Evolutionary conservation across 2,797 vertebrate genomes (phyloP), one percentile per base, ranked within the genome.

Genomic region (Pempheris klunzingeri): DNA sequence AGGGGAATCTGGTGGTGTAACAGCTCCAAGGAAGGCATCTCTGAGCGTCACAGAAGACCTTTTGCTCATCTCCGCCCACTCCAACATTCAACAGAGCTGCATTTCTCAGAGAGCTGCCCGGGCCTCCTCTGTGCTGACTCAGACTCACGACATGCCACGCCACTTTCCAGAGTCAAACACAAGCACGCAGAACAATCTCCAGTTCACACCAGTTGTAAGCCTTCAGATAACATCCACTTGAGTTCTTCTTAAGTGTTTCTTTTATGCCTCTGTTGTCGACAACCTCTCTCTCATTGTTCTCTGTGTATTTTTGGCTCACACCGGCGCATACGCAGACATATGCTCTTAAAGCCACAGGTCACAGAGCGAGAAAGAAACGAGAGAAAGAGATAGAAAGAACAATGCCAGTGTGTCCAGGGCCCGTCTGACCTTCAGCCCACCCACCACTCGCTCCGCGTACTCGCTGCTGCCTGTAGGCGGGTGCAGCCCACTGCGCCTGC

Each of bases 391-490:
- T 20, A 66, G 54, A 67, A 46, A 81, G 68, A 87, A 87, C 75
- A 83, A 84, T 75, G 63, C 41, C 55, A 74, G 55, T 61, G 85
- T 86, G 81, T 88, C 65, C 81, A 24, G 66, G 80, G 83, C 61
- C 26, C 30, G 44, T 74, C 65, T 88, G 91, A 92, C 91, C 85
- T 92, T 90, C 84, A 86, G 84, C 74, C 84, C 85, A 87, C 91
- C 90, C 90, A 90, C 83, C 4, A 63, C 69, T 84, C 30, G 72
- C 73, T 77, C 62, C 34, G 70, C 36, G 77, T 54, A 80, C 83
- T 87, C 34, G 41, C 71, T 79, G 38, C 57, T 61, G 82, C 72
- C 73, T 34, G 81, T 89, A 71, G 85, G 88, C 41, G 82, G 66
- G 50, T 55, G 74, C 86, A 77, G 82, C 86, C 86, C 71, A 82